Percentiles rank a stretch among this genome's conserved stretches.
phyloP scores from a whole-genome alignment of 2,797 vertebrate genomes.

The Danio choprae region DNA sequence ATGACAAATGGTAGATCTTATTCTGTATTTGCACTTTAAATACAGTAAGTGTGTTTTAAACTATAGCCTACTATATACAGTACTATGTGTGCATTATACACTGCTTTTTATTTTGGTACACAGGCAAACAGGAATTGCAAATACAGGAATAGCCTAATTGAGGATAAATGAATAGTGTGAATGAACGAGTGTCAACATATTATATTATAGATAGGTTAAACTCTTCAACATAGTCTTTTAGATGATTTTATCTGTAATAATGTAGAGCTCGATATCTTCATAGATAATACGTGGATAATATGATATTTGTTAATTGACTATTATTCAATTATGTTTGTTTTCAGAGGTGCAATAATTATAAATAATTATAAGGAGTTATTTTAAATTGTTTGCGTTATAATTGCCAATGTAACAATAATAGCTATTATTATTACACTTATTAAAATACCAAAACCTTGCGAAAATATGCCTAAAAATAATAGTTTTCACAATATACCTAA shows the following conservation, averaged over 20 bases:
- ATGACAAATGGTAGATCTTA: neutral
- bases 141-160: neutral
- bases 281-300: neutral
- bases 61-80: too few relatives aligned
- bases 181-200: neutral
- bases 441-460: neutral
- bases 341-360: neutral
- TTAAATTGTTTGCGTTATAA: neutral
- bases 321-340: neutral
- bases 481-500: neutral
- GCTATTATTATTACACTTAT: neutral
- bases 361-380: neutral
- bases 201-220: neutral
- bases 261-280: neutral
- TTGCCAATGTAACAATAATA: neutral
- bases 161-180: neutral
- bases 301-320: neutral
- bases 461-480: neutral
- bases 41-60: too few relatives aligned
- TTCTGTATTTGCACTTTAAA: neutral
- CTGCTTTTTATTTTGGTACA: neutral
- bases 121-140: neutral
- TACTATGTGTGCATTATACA: too few relatives aligned
- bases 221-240: neutral
- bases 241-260: neutral